These are phyloP conservation scores for Siphonodentalium dalli DNA, from an alignment of 2,888 invertebrate genomes.

Conservation along the genomic window DNA sequence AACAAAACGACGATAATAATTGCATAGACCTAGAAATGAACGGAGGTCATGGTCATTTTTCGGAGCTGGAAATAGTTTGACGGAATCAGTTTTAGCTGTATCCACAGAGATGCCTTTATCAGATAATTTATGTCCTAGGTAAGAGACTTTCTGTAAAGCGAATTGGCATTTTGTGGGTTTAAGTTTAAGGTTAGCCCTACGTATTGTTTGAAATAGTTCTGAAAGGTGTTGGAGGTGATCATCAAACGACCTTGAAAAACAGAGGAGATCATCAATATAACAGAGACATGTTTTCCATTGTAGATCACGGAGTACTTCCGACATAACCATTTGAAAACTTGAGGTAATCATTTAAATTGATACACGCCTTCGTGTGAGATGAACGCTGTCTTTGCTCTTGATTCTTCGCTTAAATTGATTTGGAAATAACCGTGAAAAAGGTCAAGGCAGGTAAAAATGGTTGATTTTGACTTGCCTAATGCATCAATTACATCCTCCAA, in stretches of 20 bases:
- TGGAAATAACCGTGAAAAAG: constrained; percentile 29
- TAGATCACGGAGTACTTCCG: constrained; percentile 26
- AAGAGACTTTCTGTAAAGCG: constrained; percentile 22
- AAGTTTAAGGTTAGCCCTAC: constrained; percentile 25
- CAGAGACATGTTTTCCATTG: constrained; percentile 29
- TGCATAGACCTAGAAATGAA: constrained; percentile 22
- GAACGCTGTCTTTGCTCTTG: constrained; percentile 30
- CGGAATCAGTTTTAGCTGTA: constrained; percentile 13
- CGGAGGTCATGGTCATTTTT: constrained; percentile 22
- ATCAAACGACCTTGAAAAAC: constrained; percentile 23
- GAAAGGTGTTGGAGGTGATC: constrained; percentile 28
- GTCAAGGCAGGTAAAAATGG: constrained; percentile 22
- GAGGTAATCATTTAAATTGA: constrained; percentile 26
- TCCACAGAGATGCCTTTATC: constrained; percentile 29
- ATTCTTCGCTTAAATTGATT: constrained; percentile 19
- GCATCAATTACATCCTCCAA: constrained; percentile 26
- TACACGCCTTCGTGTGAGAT: constrained; percentile 25
- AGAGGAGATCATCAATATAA: constrained; percentile 34
- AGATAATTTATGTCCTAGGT: constrained; percentile 29
- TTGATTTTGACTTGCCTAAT: constrained; percentile 15
- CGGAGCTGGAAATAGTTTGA: constrained; percentile 15
- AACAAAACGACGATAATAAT: constrained; percentile 26
- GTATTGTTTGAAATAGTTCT: constrained; percentile 24
- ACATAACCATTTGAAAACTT: constrained; percentile 27
- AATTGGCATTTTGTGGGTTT: constrained; percentile 33